A percentile compares a stretch with the other conserved stretches of the same genome.
These are phyloP conservation scores for Tethya wilhelma DNA, from an alignment of 37 sponge, comb jelly and placozoan genomes.

Conservation along the genomic window DNA sequence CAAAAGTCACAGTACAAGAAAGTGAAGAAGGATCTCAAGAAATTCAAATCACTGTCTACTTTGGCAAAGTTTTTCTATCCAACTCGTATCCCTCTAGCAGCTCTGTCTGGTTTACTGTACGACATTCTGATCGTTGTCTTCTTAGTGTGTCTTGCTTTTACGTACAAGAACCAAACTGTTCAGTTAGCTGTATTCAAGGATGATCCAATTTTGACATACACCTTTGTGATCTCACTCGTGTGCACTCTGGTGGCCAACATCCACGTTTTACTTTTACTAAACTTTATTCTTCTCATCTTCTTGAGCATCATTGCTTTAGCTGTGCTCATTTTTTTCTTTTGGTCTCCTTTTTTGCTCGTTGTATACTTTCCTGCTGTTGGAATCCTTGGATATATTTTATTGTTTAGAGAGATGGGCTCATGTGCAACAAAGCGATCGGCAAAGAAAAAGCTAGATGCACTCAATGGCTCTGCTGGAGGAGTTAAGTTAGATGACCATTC, in stretches of 20 bases:
- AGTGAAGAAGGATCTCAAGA: slow-evolving; percentile 11
- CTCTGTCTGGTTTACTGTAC: background rate
- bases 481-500: too few species aligned
- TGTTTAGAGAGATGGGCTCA: background rate
- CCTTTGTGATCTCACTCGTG: background rate
- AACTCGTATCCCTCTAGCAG: slow-evolving; percentile 4
- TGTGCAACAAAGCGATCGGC: background rate
- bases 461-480: too few species aligned
- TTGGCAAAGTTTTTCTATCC: slow-evolving; percentile 1
- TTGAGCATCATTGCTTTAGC: background rate
- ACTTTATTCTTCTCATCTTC: background rate
- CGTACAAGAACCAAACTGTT: background rate
- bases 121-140: slow-evolving; percentile 1
- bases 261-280: slow-evolving; percentile 4
- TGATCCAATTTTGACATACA: background rate
- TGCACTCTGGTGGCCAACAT: slow-evolving; percentile 1
- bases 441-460: too few species aligned
- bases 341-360: background rate
- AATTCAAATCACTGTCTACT: background rate
- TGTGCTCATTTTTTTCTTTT: background rate
- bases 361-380: background rate
- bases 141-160: slow-evolving; percentile 4
- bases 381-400: background rate
- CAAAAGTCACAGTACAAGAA: slow-evolving; percentile 25
- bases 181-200: background rate